Evolutionary conservation across 2,113 vertebrate genomes (phyloP), one percentile per base, ranked within the genome.

Genomic region (Anser brachyrhynchus): DNA sequence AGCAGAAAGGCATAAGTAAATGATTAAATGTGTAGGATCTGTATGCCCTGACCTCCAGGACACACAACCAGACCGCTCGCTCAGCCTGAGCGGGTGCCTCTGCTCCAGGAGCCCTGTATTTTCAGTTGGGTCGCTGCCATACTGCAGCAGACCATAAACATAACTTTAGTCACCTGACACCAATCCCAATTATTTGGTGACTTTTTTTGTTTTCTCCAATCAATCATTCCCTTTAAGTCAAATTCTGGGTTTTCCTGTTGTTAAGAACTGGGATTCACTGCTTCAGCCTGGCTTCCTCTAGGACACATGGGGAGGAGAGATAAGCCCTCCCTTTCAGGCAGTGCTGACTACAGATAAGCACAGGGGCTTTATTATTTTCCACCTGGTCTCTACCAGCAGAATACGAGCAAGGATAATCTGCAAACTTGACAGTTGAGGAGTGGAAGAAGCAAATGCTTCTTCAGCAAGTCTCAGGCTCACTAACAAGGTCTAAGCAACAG

Each of bases 291-390:
- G 76, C 67, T 95, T 97, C 97, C 96, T 97, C 77, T 39, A 93
- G 85, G 80, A 84, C 81, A 58, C 87, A 76, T 90, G 94, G 87
- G 80, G 39, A 89, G 28, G 21, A 75, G 59, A 93, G 96, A 97
- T 96, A 97, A 97, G 92, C 85, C 76, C 64, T 90, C 80, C 55
- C 77, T 89, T 79, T 58, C 82, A 83, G 87, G 49, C 66, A 59
- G 46, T 89, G 93, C 75, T 77, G 74, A 88, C 94, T 88, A 72
- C 57, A 93, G 96, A 97, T 95, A 96, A 97, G 87, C 69, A 65
- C 41, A 67, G 61, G 54, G 64, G 76, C 62, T 96, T 90, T 80
- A 90, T 90, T 74, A 87, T 94, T 95, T 93, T 81, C 87, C 84
- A 93, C 97, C 91, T 85, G 61, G 57, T 72, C 92, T 76, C 90